Conservation (phyloP, 2,797 vertebrate genomes). For the Thamnophis elegans region DNA sequence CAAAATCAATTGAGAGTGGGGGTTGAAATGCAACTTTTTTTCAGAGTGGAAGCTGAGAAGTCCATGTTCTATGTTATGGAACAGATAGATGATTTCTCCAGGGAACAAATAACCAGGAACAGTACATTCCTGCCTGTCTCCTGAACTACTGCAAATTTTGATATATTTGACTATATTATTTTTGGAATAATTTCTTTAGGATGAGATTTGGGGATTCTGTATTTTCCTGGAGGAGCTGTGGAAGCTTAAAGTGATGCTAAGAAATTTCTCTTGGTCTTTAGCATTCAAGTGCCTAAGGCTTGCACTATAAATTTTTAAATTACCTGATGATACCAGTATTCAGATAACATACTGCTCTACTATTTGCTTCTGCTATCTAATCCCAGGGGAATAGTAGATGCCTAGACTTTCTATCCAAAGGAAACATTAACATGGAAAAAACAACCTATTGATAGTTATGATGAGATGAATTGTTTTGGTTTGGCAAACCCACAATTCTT, state of each 20-base stretch:
- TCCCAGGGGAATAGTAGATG: background rate
- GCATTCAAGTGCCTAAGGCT: background rate
- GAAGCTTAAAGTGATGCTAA: background rate
- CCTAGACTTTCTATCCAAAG: background rate
- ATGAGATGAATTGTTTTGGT: background rate
- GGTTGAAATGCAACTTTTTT: background rate
- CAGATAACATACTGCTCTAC: background rate
- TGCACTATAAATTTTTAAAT: background rate
- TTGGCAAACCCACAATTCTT: background rate
- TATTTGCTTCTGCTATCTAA: background rate
- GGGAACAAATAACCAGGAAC: background rate
- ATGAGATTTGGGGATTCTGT: background rate
- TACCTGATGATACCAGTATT: background rate
- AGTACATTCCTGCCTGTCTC: too few relatives aligned
- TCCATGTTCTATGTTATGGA: background rate
- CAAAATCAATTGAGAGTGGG: background rate
- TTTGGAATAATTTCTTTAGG: background rate
- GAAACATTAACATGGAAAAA: background rate
- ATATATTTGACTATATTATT: background rate
- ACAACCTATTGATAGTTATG: background rate
- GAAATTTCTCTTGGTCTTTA: background rate
- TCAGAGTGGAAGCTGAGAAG: background rate
- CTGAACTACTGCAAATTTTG: background rate
- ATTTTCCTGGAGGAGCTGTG: background rate
- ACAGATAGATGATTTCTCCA: background rate